phyloP scores from a whole-genome alignment of 2,113 vertebrate genomes.

The Centropus unirufus region DNA sequence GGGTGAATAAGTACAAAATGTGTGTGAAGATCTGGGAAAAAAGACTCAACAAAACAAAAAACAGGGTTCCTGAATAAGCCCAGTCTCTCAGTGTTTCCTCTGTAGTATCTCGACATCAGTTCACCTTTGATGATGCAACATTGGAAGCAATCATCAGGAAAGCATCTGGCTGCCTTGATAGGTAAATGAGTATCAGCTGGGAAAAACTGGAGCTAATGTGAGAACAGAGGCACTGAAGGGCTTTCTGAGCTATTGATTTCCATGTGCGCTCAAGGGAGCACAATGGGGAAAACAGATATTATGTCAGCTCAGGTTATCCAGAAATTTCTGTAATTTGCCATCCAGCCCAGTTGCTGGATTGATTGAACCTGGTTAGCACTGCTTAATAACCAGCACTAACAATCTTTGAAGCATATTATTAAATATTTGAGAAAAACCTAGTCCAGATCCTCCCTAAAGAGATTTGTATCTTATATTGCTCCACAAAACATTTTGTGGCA shows the following conservation, averaged over 20 bases:
- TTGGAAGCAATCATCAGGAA: neutral
- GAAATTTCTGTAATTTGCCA: neutral
- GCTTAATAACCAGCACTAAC: neutral
- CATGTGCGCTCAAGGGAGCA: neutral
- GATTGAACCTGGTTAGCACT: neutral
- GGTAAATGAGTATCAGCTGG: slow-evolving; percentile 53
- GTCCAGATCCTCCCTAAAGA: neutral
- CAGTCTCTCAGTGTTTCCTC: neutral
- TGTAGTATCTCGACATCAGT: neutral
- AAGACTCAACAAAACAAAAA: neutral
- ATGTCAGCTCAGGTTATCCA: neutral
- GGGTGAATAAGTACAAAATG: neutral
- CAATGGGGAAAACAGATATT: slow-evolving; percentile 4
- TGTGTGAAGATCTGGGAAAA: neutral
- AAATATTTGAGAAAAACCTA: neutral
- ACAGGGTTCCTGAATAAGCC: neutral
- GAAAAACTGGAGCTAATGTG: neutral
- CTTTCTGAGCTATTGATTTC: slow-evolving; percentile 50
- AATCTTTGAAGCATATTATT: neutral
- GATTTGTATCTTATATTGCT: neutral
- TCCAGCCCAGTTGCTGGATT: neutral
- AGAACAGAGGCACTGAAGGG: slow-evolving; percentile 21
- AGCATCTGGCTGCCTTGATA: slow-evolving; percentile 35
- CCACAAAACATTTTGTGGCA: neutral
- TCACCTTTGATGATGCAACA: neutral